phyloP scores from a whole-genome alignment of 2,113 vertebrate species.

The Trochalopteron elliotii region DNA sequence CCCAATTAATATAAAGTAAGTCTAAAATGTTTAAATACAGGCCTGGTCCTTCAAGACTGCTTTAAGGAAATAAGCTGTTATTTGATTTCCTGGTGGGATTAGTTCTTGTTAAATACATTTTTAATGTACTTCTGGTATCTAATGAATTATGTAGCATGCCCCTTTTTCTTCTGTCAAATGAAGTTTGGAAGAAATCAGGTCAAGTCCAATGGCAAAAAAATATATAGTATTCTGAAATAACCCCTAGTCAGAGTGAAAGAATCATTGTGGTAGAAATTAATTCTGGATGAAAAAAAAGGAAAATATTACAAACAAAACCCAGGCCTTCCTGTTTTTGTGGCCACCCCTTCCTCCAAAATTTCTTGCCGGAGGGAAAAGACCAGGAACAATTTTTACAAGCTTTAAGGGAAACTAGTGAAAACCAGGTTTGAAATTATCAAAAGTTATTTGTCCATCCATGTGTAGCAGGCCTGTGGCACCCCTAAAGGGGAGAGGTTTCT shows the following conservation, averaged over 20 bases:
- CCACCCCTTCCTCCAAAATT: background rate
- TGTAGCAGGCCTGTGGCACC: background rate
- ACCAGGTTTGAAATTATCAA: background rate
- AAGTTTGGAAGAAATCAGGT: slow-evolving; percentile 55
- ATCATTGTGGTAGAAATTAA: background rate
- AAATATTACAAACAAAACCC: background rate
- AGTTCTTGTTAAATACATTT: slow-evolving; percentile 52
- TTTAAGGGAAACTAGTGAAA: background rate
- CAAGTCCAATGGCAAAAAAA: background rate
- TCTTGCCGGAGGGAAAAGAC: background rate
- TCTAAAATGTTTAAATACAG: background rate
- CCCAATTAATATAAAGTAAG: background rate
- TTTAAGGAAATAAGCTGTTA: slow-evolving; percentile 45
- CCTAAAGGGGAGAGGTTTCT: background rate
- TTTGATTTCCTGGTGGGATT: slow-evolving; percentile 45
- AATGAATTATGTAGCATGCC: slow-evolving; percentile 48
- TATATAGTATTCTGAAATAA: slow-evolving; percentile 21
- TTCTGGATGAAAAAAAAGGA: background rate
- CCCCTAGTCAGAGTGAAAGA: background rate
- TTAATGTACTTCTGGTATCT: slow-evolving; percentile 48
- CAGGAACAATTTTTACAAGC: background rate
- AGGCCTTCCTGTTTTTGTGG: background rate
- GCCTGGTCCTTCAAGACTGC: background rate
- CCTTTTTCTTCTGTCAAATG: slow-evolving; percentile 13
- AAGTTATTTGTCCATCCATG: background rate